phyloP scores from a whole-genome alignment of 2,113 vertebrate species.

The Psittacara wagleri region DNA sequence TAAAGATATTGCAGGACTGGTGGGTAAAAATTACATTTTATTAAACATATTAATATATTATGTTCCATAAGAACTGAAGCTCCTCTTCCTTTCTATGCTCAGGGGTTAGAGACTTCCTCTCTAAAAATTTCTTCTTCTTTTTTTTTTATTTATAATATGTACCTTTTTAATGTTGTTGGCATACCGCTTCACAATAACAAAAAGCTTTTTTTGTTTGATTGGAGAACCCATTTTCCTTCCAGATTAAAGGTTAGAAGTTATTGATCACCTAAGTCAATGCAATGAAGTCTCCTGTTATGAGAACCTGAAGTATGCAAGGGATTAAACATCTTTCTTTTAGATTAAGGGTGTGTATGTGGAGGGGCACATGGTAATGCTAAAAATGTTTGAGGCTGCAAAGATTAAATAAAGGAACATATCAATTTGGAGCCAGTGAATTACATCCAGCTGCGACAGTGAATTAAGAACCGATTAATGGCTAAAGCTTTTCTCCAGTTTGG shows the following conservation, averaged over 20 bases:
- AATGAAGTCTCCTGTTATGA: conserved; percentile 69
- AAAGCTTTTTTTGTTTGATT: conserved; percentile 49
- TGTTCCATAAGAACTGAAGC: neutral
- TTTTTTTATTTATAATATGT: neutral
- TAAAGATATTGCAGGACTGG: neutral
- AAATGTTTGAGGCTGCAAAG: conserved; percentile 82
- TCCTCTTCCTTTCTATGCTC: neutral
- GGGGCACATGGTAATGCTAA: conserved; percentile 74
- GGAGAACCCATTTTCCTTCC: conserved; percentile 68
- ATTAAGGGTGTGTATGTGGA: neutral
- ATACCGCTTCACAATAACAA: conserved; percentile 24
- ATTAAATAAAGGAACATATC: conserved; percentile 86
- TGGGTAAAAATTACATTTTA: neutral
- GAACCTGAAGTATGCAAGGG: conserved; percentile 71
- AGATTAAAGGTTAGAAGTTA: conserved; percentile 70
- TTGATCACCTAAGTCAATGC: conserved; percentile 62
- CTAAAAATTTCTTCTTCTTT: neutral
- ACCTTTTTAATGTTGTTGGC: conserved; percentile 6
- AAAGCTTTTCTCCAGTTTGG: conserved; percentile 86
- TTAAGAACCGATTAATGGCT: conserved; percentile 87
- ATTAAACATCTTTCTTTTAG: conserved; percentile 74
- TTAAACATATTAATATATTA: neutral
- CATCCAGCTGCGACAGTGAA: conserved; percentile 87
- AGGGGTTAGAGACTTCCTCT: neutral
- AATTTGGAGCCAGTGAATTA: conserved; percentile 85